Conservation (phyloP, 2,113 vertebrate genomes). For the Paradoxurus hermaphroditus region DNA sequence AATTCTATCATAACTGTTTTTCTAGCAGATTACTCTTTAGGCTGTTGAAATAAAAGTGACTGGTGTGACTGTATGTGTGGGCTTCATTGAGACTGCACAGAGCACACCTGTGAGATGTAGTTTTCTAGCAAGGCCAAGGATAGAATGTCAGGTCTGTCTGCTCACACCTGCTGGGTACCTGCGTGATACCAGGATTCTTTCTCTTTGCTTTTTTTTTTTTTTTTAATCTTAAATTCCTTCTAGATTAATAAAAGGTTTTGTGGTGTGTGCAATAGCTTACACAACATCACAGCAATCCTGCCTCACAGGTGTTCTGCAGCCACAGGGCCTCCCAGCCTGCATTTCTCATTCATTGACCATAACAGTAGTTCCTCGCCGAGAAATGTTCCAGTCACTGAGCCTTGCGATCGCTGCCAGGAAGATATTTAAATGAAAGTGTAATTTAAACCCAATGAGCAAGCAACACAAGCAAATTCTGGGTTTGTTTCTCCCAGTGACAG, state of each 20-base stretch:
- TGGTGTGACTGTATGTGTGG: not conserved
- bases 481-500: not conserved
- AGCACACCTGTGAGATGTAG: not conserved
- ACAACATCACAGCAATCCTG: not conserved
- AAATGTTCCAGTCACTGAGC: not conserved
- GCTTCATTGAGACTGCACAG: not conserved
- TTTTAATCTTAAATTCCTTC: not conserved
- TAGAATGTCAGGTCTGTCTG: not conserved
- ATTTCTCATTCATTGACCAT: not conserved
- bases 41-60: not conserved
- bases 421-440: not conserved
- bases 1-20: not conserved
- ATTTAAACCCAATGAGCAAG: not conserved
- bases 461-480: not conserved
- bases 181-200: not conserved
- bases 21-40: constrained; percentile 20
- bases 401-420: not conserved
- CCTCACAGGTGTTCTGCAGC: not conserved
- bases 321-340: not conserved
- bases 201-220: not conserved
- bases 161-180: not conserved
- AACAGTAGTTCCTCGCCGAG: not conserved
- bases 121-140: not conserved
- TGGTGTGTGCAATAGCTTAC: not conserved
- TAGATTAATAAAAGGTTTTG: not conserved